A percentile compares a stretch with the other conserved stretches of the same genome.
Evolutionary conservation across 2,888 invertebrate species (phyloP).

Genomic region (Agrochola lota): DNA sequence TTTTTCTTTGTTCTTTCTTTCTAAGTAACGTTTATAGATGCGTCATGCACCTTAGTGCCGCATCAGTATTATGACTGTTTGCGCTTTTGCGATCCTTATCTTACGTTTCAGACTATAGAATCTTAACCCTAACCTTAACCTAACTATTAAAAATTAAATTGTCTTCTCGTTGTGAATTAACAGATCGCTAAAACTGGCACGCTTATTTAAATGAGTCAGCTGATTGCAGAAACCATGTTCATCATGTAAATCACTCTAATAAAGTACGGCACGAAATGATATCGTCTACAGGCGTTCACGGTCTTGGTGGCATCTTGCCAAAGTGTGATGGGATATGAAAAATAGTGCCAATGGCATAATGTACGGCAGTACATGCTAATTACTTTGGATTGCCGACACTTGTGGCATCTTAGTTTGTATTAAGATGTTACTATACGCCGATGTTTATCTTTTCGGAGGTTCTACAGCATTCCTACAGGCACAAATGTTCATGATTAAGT

Average conservation of each 20-base stretch:
- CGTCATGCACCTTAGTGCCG: not conserved
- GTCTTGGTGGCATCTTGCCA: constrained; percentile 52
- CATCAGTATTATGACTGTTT: not conserved
- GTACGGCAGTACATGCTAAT: constrained; percentile 40
- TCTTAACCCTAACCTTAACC: too few relatives aligned
- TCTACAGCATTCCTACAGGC: not conserved
- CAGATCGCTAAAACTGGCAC: constrained; percentile 5
- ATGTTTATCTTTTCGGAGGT: not conserved
- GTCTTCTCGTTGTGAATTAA: not conserved
- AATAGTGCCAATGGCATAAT: constrained; percentile 54
- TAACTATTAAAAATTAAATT: not conserved
- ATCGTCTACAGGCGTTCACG: constrained; percentile 38
- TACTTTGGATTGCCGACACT: constrained; percentile 13
- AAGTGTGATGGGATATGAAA: constrained; percentile 41
- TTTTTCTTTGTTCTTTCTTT: too few relatives aligned
- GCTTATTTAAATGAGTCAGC: constrained; percentile 17
- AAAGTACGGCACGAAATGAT: constrained; percentile 31
- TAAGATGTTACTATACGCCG: not conserved
- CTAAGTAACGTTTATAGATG: not conserved
- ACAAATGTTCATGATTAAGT: not conserved
- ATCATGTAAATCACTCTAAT: constrained; percentile 40
- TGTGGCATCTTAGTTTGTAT: constrained; percentile 24
- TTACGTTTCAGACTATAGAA: not conserved
- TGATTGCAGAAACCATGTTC: constrained; percentile 21
- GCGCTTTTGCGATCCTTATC: not conserved